Base-by-base conservation (phyloP, 2,113 vertebrate genomes). In the Rana temporaria region DNA sequence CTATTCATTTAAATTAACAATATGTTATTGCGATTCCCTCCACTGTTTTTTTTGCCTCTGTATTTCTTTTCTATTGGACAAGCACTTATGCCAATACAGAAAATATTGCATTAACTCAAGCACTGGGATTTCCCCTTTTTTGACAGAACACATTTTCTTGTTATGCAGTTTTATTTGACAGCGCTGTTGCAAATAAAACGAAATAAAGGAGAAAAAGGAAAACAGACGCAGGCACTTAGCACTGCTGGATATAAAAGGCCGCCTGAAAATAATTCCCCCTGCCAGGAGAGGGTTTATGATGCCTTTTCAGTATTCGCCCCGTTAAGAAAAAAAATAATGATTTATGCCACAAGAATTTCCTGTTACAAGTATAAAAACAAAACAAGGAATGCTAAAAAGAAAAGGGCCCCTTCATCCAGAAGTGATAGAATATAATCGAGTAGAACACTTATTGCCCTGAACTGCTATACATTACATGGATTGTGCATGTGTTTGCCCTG, bases 161-260 rank as follows among this genome's bases (percentile, higher is more conserved):
- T 89, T 91, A 89, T 74, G 88, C 87, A 57, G 85, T 88, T 91
- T 91, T 92, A 92, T 91, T 88, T 90, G 90, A 92, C 90, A 94
- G 87, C 86, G 90, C 85, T 55, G 87, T 86, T 88, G 86, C 84
- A 20, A 91, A 93, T 89, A 92, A 91, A 91, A 89, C 89, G 81
- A 89, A 86, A 82, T 87, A 88, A 91, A 68, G 60, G 24, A 30
- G 59, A 82, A 82, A 65, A 73, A 74, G 52, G 52, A 65, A 92
- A 65, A 84, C 86, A 88, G 87, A 85, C 66, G 83, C 67, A 86
- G 88, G 78, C 79, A 82, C 87, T 87, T 65, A 83, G 81, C 64
- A 84, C 66, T 80, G 87, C 66, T 86, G 88, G 88, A 90, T 88
- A 84, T 89, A 87, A 91, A 91, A 87, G 53, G 68, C 84, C 84